A percentile compares a stretch with the other conserved stretches of the same genome.
Conservation (phyloP, 1,140 invertebrate species). For the Drosophila pachea region DNA sequence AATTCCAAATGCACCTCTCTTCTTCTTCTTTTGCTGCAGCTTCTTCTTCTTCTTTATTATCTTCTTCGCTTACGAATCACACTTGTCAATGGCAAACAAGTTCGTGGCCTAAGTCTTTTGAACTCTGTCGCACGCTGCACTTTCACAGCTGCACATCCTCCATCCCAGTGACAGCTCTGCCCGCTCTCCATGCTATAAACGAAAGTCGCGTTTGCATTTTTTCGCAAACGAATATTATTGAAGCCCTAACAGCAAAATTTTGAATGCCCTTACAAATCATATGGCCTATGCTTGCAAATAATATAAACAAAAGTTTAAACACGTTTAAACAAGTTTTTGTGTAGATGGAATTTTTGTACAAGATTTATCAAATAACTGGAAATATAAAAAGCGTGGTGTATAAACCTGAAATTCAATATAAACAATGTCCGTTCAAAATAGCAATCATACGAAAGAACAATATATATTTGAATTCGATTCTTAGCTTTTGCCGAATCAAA, state of each 20-base stretch:
- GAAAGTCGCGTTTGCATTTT: conserved; percentile 42
- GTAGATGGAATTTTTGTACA: too few species aligned
- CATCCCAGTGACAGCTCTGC: not conserved
- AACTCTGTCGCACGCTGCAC: conserved; percentile 50
- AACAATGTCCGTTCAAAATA: too few species aligned
- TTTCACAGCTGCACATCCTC: conserved; percentile 40
- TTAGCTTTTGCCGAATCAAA: too few species aligned
- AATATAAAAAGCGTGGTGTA: too few species aligned
- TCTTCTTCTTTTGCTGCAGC: not conserved
- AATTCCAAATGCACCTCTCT: conserved; percentile 34
- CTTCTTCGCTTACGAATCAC: conserved; percentile 50
- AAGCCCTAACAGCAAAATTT: not conserved
- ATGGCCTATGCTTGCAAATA: too few species aligned
- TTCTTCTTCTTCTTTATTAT: conserved; percentile 1
- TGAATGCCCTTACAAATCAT: not conserved
- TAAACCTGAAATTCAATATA: too few species aligned
- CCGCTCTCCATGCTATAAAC: conserved; percentile 37
- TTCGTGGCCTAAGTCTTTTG: conserved; percentile 72
- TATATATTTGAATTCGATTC: too few species aligned
- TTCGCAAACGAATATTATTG: not conserved
- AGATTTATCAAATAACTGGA: too few species aligned
- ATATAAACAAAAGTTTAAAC: too few species aligned
- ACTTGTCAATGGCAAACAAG: conserved; percentile 70
- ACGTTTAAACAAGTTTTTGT: too few species aligned
- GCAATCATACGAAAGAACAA: too few species aligned